Base-by-base conservation (phyloP, 2,888 invertebrate species). In the Amiota minor region DNA sequence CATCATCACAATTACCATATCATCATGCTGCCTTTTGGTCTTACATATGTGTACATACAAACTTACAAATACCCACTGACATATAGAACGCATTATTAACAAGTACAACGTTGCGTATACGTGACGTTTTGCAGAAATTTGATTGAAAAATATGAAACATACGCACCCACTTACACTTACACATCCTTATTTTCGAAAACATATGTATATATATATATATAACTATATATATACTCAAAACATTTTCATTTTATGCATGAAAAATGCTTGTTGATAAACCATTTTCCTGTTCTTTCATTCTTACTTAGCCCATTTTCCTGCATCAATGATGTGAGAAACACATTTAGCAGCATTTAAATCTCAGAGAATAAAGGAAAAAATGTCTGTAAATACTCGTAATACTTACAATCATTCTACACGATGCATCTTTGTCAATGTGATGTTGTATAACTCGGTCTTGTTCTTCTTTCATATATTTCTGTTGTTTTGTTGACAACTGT, bases 121-220 rank as follows among this genome's bases (percentile, higher is more conserved):
- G 83, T 83, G 83, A 83, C 83, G 82, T 81, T 81, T 50, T 79
- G 74, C 80, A 78, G 77, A 81, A 84, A 84, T 83, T 82, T 82
- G 81, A 83, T 83, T 83, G 83, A 83, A 84, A 83, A 82, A 84
- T 82, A 76, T 78, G 75, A 76, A 80, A 75, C 76, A 80, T 75
- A 79, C 75, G 35, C 35, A 35, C 35, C 35, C 35, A 35, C 35
- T 35, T 35, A 35, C 35, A 35, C 74, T 78, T 75, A 75, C 78
- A 35, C 47, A 47, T 18, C 9, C 14, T 47, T 47, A n/a, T 18
- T 20, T 45, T 45, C 46, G 10, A 59, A 23, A 23, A 23, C 35
- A 35, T 35, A n/a, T n/a, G n/a, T n/a, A n/a, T n/a, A n/a, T n/a
- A n/a, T n/a, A n/a, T n/a, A n/a, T n/a, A n/a, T n/a, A n/a, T n/a